Evolutionary conservation across 2,888 invertebrate genomes (phyloP), one percentile per base, ranked within the genome.

Genomic region (Tortrix viridana): DNA sequence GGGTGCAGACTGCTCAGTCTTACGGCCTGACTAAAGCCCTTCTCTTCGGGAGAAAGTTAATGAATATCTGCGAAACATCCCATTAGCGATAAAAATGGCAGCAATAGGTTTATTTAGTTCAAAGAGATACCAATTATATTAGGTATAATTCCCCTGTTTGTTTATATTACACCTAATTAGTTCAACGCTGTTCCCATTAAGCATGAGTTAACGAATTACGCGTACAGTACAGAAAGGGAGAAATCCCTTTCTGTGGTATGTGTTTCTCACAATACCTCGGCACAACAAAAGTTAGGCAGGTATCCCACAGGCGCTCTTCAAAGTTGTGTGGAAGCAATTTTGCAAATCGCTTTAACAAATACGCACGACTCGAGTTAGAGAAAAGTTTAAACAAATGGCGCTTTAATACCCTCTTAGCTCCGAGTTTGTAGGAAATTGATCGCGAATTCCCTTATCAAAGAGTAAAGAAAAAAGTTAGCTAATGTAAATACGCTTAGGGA

Each of bases 281-380:
- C 68, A 75, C 76, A 80, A 74, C 74, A 77, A 77, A 70, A 80
- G 73, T 74, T 73, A 20, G 60, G 71, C 74, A 77, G 79, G 77
- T 77, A 82, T 70, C 69, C 76, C 74, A 60, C 72, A 74, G 74
- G 70, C 68, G 67, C 69, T 52, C 59, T 59, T 61, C 62, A 62
- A 72, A 70, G 67, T 72, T 67, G 69, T 71, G 60, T 75, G 76
- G 78, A 79, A 82, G 80, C 78, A 83, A 85, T 85, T 86, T 83
- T 71, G 75, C 75, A 77, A 85, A 82, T 80, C 82, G 82, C 79
- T 81, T 75, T 75, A 79, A 75, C 77, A 79, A 82, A 80, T 62
- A 82, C 81, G 81, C 76, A 85, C 74, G 69, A 75, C 70, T 80
- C 73, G 78, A 79, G 74, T 82, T 74, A 56, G 65, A 54, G 69